These are phyloP conservation scores for Hippocampus kuda DNA, from an alignment of 2,797 vertebrate species.

Conservation along the genomic window DNA sequence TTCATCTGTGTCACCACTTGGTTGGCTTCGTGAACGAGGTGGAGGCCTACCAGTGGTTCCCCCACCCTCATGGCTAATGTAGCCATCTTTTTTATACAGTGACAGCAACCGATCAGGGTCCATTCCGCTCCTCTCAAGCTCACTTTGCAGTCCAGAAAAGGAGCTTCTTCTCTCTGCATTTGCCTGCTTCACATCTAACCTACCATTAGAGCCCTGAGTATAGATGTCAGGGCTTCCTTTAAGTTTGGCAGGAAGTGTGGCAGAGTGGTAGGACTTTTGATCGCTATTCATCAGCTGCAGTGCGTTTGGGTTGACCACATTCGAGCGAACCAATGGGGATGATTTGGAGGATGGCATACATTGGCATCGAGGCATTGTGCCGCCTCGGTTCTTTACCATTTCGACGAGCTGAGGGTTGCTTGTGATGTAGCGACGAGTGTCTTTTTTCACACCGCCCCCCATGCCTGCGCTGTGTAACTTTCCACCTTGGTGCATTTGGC, in stretches of 20 bases:
- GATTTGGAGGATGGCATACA: constrained; percentile 61
- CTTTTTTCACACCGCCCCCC: constrained; percentile 64
- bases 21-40: constrained; percentile 58
- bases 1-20: constrained; percentile 50
- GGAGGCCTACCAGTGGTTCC: constrained; percentile 31
- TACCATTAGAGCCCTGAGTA: constrained; percentile 46
- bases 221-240: constrained; percentile 62
- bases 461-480: constrained; percentile 63
- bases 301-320: constrained; percentile 33
- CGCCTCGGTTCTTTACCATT: constrained; percentile 62
- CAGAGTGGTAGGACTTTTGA: constrained; percentile 53
- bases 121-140: constrained; percentile 51
- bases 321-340: constrained; percentile 56
- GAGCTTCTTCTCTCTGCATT: constrained; percentile 59
- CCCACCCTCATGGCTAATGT: constrained; percentile 29
- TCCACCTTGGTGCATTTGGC: constrained; percentile 70
- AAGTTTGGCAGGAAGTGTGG: constrained; percentile 70
- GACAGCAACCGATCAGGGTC: constrained; percentile 51
- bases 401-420: constrained; percentile 65
- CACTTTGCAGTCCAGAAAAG: constrained; percentile 58
- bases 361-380: constrained; percentile 54
- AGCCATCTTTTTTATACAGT: constrained; percentile 41
- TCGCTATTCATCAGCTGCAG: constrained; percentile 42
- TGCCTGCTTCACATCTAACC: constrained; percentile 47
- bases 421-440: constrained; percentile 60